Evolutionary conservation across 2,888 invertebrate species (phyloP), one percentile per base, ranked within the genome.

Genomic region (Watsonalla cultraria): DNA sequence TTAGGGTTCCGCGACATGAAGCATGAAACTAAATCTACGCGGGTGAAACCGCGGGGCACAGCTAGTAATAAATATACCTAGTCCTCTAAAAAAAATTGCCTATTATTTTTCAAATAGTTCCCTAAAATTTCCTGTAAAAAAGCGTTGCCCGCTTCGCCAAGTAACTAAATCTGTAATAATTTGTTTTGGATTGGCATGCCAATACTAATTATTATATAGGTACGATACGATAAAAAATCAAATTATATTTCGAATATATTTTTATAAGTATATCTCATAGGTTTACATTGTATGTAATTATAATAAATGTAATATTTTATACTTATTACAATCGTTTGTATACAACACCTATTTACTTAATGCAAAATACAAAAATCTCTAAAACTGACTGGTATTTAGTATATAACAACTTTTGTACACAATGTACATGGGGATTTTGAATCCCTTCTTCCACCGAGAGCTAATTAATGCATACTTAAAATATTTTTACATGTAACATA

Each of bases 381-480:
- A 78, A 76, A 78, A 74, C 68, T 86, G 86, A 86, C 86, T 86
- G 80, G 83, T 80, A 81, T 73, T 60, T 71, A 73, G 69, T 59
- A 62, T 51, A 64, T 47, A 47, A 49, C 15, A 64, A 76, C 69
- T 75, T 77, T 78, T 74, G 75, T 24, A 47, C 37, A 49, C 9
- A 49, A 49, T 49, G 37, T 37, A 48, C 49, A 49, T 47, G 59
- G 48, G 58, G 61, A 59, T 62, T 61, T 51, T 51, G 52, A 60
- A 61, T 65, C 66, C 58, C 61, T 55, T 64, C 53, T 76, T 75
- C 80, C 82, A 86, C 82, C 75, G 74, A 61, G 71, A 80, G 76
- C 76, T 74, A 76, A 72, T 69, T 64, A 62, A 66, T 64, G 60
- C 61, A 59, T 50, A 51, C 49, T 51, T 11, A 42, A 11, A 42